Evolutionary conservation across 2,797 vertebrate species (phyloP), one percentile per base, ranked within the genome.

Genomic region (Semaprochilodus insignis): DNA sequence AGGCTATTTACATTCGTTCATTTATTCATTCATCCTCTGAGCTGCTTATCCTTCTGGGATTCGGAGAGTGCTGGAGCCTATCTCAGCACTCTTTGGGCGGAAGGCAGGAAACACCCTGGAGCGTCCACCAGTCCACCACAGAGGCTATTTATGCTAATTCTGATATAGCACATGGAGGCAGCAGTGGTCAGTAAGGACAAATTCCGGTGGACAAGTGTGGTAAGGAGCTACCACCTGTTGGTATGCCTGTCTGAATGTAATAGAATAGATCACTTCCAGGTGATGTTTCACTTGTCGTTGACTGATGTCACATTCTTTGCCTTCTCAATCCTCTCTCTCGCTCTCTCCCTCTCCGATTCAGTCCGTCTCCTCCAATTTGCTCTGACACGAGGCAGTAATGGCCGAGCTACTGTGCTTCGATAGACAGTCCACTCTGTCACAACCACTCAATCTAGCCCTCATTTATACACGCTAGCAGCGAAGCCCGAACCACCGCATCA

Each of bases 301-400:
- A 60, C 72, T 72, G 51, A 62, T 31, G 62, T 69, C 60, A 51
- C 21, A 31, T 66, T 25, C 34, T 31, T 25, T n/a, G 19, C 4
- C 25, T 78, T 31, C 21, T 72, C 69, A 60, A 17, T 51, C 44
- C 40, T 14, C 11, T 52, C 8, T 40, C 23, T 27, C 77, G 23
- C 74, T 81, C 23, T 57, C 23, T 65, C 31, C 76, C 78, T 44
- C 73, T 57, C 34, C 52, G 54, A 72, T 76, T 87, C 80, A 57
- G 71, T 34, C 62, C 44, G 78, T 81, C 86, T 63, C 66, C 74
- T 82, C 62, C 69, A 59, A 85, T 83, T 85, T 81, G 54, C 65
- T 71, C 71, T 81, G 81, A 83, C 81, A 83, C 17, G 40, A 74
- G 21, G 70, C 21, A 78, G 81, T 80, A 86, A 84, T 84, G 80